A percentile compares a stretch with the other conserved stretches of the same genome.
Evolutionary conservation across 2,888 invertebrate genomes (phyloP).

Genomic region (Gisinianus flammeolus): DNA sequence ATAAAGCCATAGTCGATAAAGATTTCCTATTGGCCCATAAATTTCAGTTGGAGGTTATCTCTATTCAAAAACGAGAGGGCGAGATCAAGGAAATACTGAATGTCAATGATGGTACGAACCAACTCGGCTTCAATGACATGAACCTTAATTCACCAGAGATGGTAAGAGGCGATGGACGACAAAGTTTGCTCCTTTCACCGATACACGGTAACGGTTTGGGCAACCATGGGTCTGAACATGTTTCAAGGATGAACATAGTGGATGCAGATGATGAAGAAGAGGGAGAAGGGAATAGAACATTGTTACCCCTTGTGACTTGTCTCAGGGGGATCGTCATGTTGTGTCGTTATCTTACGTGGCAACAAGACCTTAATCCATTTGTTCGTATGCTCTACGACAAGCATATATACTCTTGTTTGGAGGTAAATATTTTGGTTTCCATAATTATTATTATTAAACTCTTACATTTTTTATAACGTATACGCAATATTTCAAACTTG

Average conservation of each 20-base stretch:
- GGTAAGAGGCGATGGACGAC: not conserved
- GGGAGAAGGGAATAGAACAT: not conserved
- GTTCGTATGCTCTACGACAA: slow-evolving; percentile 26
- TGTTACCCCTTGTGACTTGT: slow-evolving; percentile 9
- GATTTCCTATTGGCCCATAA: slow-evolving; percentile 32
- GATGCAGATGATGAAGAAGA: not conserved
- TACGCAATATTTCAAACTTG: too few species aligned
- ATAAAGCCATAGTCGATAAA: not conserved
- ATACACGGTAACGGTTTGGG: too few species aligned
- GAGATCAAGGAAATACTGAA: not conserved
- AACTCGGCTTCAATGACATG: not conserved
- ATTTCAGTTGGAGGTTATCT: slow-evolving; percentile 21
- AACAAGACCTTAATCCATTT: slow-evolving; percentile 22
- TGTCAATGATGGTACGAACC: not conserved
- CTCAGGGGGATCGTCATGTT: slow-evolving; percentile 40
- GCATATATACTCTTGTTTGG: slow-evolving; percentile 10
- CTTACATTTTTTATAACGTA: not conserved
- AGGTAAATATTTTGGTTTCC: slow-evolving; percentile 25
- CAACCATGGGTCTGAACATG: too few species aligned
- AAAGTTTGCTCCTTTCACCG: not conserved
- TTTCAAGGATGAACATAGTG: not conserved
- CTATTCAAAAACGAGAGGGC: slow-evolving; percentile 19
- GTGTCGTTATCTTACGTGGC: slow-evolving; percentile 19
- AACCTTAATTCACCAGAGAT: not conserved
- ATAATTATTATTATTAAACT: not conserved